phyloP scores from a whole-genome alignment of 2,888 invertebrate genomes.

The Pachliopta kotzebuea region DNA sequence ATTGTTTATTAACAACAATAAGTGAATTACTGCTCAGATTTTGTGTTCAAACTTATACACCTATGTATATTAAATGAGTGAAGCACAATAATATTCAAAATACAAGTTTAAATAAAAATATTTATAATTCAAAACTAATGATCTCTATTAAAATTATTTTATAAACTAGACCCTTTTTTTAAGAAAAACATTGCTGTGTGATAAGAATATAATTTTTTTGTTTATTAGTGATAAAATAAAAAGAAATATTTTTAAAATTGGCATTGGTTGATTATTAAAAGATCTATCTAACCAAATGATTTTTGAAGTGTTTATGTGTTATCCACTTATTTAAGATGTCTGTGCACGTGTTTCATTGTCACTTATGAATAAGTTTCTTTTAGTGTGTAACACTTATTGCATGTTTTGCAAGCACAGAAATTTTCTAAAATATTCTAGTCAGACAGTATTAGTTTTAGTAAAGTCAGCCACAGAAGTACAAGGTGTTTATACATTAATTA shows the following conservation, averaged over 20 bases:
- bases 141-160: not conserved
- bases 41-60: constrained; percentile 22
- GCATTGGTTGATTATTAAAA: not conserved
- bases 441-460: not conserved
- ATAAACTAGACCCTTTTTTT: not conserved
- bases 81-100: constrained; percentile 20
- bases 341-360: constrained; percentile 14
- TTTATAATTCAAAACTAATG: not conserved
- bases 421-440: constrained; percentile 4
- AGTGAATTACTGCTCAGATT: not conserved
- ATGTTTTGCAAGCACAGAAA: constrained; percentile 1
- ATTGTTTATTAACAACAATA: not conserved
- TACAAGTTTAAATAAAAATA: not conserved
- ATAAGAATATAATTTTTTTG: not conserved
- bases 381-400: constrained; percentile 26
- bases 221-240: not conserved
- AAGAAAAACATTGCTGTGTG: too few relatives aligned
- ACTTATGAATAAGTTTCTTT: constrained; percentile 8
- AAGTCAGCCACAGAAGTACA: not conserved
- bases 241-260: not conserved
- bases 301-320: not conserved
- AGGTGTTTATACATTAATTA: not conserved
- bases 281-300: not conserved
- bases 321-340: not conserved
- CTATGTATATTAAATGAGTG: not conserved